Evolutionary conservation across 2,797 vertebrate species (phyloP).

Genomic region (Hippopotamyrus pictus): DNA sequence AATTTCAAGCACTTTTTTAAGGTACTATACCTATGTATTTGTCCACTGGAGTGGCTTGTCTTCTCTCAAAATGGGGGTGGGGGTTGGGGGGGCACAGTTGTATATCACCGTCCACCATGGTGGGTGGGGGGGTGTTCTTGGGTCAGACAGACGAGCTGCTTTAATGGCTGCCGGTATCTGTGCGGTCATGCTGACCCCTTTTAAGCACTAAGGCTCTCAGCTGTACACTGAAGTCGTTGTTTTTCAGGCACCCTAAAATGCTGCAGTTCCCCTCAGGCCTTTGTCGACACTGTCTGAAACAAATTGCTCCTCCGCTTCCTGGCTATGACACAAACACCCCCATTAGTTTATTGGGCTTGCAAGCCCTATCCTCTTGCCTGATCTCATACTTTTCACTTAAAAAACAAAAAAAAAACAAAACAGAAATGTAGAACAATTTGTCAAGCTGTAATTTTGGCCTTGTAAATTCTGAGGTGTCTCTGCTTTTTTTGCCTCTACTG

Average conservation of each 20-base stretch:
- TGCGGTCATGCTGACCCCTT: slow-evolving; percentile 22
- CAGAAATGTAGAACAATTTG: neutral
- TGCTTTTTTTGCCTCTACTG: neutral
- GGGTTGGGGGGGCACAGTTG: neutral
- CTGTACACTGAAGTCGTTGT: slow-evolving; percentile 41
- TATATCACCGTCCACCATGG: neutral
- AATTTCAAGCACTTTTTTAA: neutral
- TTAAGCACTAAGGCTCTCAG: slow-evolving; percentile 44
- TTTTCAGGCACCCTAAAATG: slow-evolving; percentile 38
- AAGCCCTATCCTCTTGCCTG: slow-evolving; percentile 4
- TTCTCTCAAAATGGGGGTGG: neutral
- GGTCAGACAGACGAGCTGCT: neutral
- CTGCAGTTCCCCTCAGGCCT: slow-evolving; percentile 32
- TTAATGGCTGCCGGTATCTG: slow-evolving; percentile 1
- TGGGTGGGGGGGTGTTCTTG: neutral
- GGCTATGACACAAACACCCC: slow-evolving; percentile 34
- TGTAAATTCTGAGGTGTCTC: neutral
- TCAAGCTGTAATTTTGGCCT: neutral
- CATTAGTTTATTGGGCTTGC: slow-evolving; percentile 33
- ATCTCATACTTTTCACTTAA: slow-evolving; percentile 14
- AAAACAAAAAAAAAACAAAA: neutral
- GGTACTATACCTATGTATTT: neutral
- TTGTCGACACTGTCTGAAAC: slow-evolving; percentile 29
- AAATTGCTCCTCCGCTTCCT: slow-evolving; percentile 42
- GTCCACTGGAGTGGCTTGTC: neutral